Base-by-base conservation (phyloP, 2,113 vertebrate genomes). In the Urocynchramus pylzowi region DNA sequence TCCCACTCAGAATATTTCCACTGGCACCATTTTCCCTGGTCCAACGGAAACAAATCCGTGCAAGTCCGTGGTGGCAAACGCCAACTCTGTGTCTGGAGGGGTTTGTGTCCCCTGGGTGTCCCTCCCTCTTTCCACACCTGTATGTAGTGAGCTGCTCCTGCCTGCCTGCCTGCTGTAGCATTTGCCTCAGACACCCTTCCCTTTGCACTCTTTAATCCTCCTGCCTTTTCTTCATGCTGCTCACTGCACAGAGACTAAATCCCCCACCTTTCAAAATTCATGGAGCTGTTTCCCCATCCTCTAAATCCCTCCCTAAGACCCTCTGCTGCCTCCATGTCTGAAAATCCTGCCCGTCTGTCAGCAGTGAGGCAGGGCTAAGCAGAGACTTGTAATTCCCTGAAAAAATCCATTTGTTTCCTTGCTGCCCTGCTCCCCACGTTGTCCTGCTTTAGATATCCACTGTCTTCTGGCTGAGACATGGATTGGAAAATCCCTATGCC, bases 1-100 rank as follows among this genome's bases (percentile, higher is more conserved):
- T 71, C 19, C 28, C 12, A 19, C 24, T 42, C 17, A 21, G 35
- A 70, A 31, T 17, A 28, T 11, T 86, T 35, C 18, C 42, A 1
- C 22, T 12, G 39, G 31, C 33, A 33, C 3, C 16, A 11, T 73
- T 80, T 56, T 24, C 67, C 16, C 2, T 7, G 16, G 10, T 26
- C 31, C 0, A 1, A 26, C 1, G 4, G 21, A 45, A 79, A 54
- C 13, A 31, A 11, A 9, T 1, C 5, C 0, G 0, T 50, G 39
- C 16, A 4, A 4, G 12, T 12, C 52, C 13, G 1, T 2, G 24
- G 30, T 42, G 49, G 35, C 27, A 69, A 80, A 60, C 23, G 24
- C 26, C 68, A 47, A 0, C 20, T 28, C 67, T 3, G 4, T 21
- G 19, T 35, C 60, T 26, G 3, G 6, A n/a, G 19, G 19, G 18